Evolutionary conservation across 2,888 invertebrate genomes (phyloP).

Genomic region (Eueremaeus valkanovi): DNA sequence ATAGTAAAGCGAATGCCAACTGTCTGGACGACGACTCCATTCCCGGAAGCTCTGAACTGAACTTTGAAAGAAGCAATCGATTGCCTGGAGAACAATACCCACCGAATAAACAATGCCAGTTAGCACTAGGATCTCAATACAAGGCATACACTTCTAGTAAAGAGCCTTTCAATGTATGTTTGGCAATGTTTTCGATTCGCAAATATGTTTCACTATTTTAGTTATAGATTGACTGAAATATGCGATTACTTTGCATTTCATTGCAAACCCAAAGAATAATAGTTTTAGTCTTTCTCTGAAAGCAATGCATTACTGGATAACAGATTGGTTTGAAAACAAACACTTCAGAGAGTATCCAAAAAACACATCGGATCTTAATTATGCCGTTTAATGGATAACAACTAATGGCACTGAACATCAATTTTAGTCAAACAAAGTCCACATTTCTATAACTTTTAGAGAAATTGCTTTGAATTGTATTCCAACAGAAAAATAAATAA

Average conservation of each 20-base stretch:
- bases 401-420: no score
- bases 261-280: neutral
- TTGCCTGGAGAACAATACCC: slow-evolving; percentile 51
- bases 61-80: slow-evolving; percentile 42
- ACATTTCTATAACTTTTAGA: no score
- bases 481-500: no score
- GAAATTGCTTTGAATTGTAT: no score
- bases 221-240: neutral
- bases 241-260: neutral
- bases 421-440: no score
- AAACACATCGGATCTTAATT: no score
- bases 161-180: slow-evolving; percentile 51
- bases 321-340: no score
- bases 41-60: slow-evolving; percentile 31
- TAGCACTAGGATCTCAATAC: slow-evolving; percentile 50
- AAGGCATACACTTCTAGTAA: slow-evolving; percentile 50
- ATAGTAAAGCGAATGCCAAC: slow-evolving; percentile 44
- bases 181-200: no score
- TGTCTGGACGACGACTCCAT: slow-evolving; percentile 47
- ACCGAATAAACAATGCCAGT: slow-evolving; percentile 50
- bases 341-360: no score
- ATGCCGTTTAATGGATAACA: no score
- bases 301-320: neutral
- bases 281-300: neutral
- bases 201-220: no score